Conservation (phyloP, 2,888 invertebrate species). For the Drosophila meridiana region DNA sequence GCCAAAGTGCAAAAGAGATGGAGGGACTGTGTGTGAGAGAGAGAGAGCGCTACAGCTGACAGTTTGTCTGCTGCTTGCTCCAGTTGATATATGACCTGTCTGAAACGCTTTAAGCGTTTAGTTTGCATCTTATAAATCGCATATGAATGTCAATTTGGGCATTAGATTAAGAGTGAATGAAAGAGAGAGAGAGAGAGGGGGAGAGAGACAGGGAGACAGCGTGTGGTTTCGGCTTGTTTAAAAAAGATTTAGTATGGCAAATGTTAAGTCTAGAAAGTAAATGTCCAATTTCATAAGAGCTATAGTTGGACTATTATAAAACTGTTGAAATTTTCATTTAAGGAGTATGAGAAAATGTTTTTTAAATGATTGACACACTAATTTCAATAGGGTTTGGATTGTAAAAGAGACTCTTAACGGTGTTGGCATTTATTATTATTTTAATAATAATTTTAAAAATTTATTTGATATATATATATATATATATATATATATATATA, state of each 20-base stretch:
- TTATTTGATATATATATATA: too few relatives aligned
- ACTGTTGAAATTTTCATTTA: constrained; percentile 2
- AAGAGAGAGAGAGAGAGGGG: not conserved
- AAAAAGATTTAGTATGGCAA: constrained; percentile 18
- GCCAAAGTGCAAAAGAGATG: not conserved
- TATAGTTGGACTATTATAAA: not conserved
- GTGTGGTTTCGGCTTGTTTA: not conserved
- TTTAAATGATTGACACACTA: not conserved
- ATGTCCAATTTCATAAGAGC: constrained; percentile 8
- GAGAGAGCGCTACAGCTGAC: constrained; percentile 18
- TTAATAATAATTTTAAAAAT: not conserved
- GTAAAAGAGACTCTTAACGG: not conserved
- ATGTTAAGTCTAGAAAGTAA: constrained; percentile 7
- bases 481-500: too few relatives aligned
- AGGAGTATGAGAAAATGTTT: not conserved
- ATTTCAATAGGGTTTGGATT: not conserved
- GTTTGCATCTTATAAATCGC: constrained; percentile 55
- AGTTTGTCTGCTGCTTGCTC: constrained; percentile 38
- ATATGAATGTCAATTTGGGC: constrained; percentile 58
- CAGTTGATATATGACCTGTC: constrained; percentile 62
- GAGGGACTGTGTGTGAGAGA: not conserved
- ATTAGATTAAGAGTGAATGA: constrained; percentile 9
- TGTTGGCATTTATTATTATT: not conserved
- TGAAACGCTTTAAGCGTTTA: constrained; percentile 43
- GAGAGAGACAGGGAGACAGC: not conserved